Base-by-base conservation (phyloP, 2,113 vertebrate genomes). In the Thymallus thymallus region DNA sequence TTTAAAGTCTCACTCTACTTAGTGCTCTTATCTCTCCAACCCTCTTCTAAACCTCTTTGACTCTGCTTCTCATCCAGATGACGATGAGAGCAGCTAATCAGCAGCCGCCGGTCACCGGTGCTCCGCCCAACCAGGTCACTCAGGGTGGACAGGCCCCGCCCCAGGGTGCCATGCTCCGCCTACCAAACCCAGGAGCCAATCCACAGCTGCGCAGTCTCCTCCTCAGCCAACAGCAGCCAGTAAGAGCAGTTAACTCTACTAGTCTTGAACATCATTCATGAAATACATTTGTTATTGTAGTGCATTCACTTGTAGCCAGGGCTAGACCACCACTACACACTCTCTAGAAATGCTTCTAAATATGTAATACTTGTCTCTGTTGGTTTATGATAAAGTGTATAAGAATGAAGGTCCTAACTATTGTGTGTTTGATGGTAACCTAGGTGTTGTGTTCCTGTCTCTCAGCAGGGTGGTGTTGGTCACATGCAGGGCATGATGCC, bases 121-220 rank as follows among this genome's bases (percentile, higher is more conserved):
- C 93, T 2, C 93, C 95, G 0, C 93, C 95, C 66, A 95, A 95
- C 2, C 92, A 93, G 86, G 89, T 90, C 4, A 78, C 93, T 0
- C 91, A 92, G 68, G 76, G 86, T 5, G 90, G 90, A 58, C 94
- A 93, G 72, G 77, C 90, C 73, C 94, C 90, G 46, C 87, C 94
- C 2, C 94, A 94, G 81, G 95, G 94, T 55, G 78, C 92, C 3
- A 94, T 97, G 68, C 94, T 96, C 30, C 91, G 96, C 12, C 94
- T 96, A 7, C 90, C 95, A 24, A 97, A 96, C 77, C 96, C 95
- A 0, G 95, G 95, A 68, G 96, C 96, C 88, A 97, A 97, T 81
- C 96, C 96, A 1, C 96, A 97, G 77, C 94, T 97, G 0, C 95
- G 96, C 75, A 97, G 95, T 61, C 96, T 97, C 3, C 95, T 97